Evolutionary conservation across 2,113 vertebrate species (phyloP).

Genomic region (Crotalus horridus): DNA sequence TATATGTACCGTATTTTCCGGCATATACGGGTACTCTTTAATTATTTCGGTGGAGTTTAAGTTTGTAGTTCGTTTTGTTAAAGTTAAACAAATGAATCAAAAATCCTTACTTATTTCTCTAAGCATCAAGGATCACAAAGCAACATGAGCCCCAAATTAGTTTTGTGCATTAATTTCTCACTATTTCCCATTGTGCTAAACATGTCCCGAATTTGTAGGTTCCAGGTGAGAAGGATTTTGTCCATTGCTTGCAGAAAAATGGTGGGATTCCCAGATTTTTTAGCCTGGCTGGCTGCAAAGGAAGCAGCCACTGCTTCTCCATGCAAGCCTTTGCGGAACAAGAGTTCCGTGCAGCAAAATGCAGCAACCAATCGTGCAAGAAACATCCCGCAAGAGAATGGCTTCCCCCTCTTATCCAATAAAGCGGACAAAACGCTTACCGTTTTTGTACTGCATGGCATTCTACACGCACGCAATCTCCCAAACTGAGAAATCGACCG

Average conservation of each 20-base stretch:
- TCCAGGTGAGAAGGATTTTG: neutral
- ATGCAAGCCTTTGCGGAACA: neutral
- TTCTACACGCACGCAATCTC: no score
- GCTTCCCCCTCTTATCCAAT: neutral
- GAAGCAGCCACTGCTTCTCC: neutral
- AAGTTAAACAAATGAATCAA: neutral
- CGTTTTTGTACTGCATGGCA: neutral
- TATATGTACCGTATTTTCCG: no score
- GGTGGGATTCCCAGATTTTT: neutral
- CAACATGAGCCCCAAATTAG: neutral
- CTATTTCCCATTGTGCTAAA: neutral
- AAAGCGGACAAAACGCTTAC: neutral
- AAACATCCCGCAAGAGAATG: neutral
- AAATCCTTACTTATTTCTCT: neutral
- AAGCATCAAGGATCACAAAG: neutral
- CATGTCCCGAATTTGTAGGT: neutral
- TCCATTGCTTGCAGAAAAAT: neutral
- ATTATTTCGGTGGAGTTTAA: neutral
- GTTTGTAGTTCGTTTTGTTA: neutral
- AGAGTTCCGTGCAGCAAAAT: neutral
- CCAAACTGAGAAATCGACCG: neutral
- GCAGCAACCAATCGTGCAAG: neutral
- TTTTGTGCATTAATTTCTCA: neutral
- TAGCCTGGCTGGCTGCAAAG: neutral
- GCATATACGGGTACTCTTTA: no score